A percentile compares a stretch with the other conserved stretches of the same genome.
Evolutionary conservation across 2,797 vertebrate species (phyloP).

Genomic region (Zonotrichia albicollis): DNA sequence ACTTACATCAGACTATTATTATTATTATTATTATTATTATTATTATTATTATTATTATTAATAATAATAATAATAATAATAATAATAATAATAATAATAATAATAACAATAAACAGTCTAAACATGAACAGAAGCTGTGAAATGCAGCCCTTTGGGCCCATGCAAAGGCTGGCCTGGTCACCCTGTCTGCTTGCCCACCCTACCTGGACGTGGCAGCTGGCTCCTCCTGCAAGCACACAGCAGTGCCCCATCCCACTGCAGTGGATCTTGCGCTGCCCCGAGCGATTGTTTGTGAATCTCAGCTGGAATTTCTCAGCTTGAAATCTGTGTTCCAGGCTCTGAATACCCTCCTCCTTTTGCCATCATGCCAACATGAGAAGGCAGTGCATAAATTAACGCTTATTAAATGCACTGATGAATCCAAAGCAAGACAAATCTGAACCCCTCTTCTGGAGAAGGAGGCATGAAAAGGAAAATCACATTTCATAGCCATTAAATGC

Average conservation of each 20-base stretch:
- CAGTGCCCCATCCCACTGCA: neutral
- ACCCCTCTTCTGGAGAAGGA: neutral
- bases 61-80: no score
- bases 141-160: neutral
- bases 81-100: no score
- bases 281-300: neutral
- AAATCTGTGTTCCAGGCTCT: neutral
- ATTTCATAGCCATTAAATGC: constrained; percentile 5
- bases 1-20: neutral
- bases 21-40: neutral
- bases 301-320: neutral
- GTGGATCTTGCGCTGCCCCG: neutral
- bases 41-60: neutral
- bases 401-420: neutral
- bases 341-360: neutral
- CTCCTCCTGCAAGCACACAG: neutral
- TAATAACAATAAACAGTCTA: no score
- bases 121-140: neutral
- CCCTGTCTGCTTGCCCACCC: neutral
- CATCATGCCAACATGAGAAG: neutral
- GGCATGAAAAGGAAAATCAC: neutral
- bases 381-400: neutral
- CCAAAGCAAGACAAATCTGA: neutral
- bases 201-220: neutral
- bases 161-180: neutral